Evolutionary conservation across 2,113 vertebrate genomes (phyloP), one percentile per base, ranked within the genome.

Genomic region (Panurus biarmicus): DNA sequence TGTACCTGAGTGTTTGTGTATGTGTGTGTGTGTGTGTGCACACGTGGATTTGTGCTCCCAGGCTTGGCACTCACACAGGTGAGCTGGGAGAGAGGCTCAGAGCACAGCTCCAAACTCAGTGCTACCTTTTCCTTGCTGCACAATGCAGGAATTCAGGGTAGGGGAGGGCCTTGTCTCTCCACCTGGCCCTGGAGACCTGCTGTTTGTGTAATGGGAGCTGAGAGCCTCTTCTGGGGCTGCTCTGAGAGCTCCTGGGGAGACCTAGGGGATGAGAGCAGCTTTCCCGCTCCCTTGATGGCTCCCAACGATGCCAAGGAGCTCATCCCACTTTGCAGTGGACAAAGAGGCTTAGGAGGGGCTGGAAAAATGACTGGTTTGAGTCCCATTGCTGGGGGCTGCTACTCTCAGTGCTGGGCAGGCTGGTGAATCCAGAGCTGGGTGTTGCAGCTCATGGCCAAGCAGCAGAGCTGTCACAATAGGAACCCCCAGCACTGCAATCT

Each of bases 391-490:
- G 62, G 24, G 2, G 1, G 24, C 21, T 77, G 42, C 64, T 10
- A 14, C 44, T 40, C 8, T 28, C 33, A 9, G 45, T 2, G 15
- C 48, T 0, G 5, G 20, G 25, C 29, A 9, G 61, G 25, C 50
- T 86, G 51, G 8, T 53, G 54, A 47, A 40, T 69, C 54, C 31
- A 8, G 14, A 0, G 0, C 21, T 17, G 58, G 25, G 21, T 48
- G 56, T 78, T 36, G 36, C 62, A 82, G 79, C 29, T 85, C 42
- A 1, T 2, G 45, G 72, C 9, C 9, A 7, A 53, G 35, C 73
- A 85, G 53, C 1, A 0, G 66, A 82, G 36, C 40, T 11, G 0
- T 18, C 11, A 3, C 0, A 0, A 26, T 1, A 42, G 47, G 7
- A 15, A 19, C 4, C 17, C 15, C 38, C 56, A 73, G 53, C 29